A percentile compares a stretch with the other conserved stretches of the same genome.
These are phyloP conservation scores for Lateolabrax maculatus DNA, from an alignment of 2,797 vertebrate genomes.

Conservation along the genomic window DNA sequence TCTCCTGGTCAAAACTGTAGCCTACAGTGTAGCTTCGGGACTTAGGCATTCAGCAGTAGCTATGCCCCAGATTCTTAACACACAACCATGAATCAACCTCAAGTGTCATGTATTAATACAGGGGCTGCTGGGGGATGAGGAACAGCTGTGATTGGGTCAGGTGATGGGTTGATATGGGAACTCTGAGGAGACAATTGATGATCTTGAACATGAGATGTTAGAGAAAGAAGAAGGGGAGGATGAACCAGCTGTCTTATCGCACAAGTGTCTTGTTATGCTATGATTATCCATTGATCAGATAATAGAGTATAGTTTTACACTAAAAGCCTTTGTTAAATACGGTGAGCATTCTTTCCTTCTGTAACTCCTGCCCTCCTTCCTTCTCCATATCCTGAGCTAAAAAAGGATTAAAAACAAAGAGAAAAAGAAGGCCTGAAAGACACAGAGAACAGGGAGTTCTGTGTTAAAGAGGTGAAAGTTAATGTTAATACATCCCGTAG, in stretches of 20 bases:
- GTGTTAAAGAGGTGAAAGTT: constrained; percentile 25
- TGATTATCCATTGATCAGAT: neutral
- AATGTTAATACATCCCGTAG: constrained; percentile 47
- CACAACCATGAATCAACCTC: neutral
- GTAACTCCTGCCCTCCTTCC: neutral
- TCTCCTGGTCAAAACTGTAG: neutral
- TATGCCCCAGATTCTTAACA: neutral
- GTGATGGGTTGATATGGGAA: constrained; percentile 4
- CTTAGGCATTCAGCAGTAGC: neutral
- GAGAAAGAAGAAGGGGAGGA: neutral
- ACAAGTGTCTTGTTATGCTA: neutral
- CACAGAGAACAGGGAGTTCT: neutral
- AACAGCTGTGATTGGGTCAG: constrained; percentile 10
- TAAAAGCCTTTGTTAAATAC: neutral
- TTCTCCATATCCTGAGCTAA: neutral
- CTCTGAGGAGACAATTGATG: neutral
- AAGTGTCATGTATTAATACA: neutral
- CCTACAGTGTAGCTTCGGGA: neutral
- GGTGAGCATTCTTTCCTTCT: neutral
- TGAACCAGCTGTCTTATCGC: neutral
- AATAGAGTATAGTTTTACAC: neutral
- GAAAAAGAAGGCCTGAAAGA: neutral
- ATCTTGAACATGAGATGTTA: neutral
- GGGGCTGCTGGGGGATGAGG: neutral
- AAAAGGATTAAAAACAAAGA: neutral